Percentiles rank a stretch among this genome's conserved stretches.
Conservation (phyloP, 2,888 invertebrate species). For the Gonocerus acuteangulatus region DNA sequence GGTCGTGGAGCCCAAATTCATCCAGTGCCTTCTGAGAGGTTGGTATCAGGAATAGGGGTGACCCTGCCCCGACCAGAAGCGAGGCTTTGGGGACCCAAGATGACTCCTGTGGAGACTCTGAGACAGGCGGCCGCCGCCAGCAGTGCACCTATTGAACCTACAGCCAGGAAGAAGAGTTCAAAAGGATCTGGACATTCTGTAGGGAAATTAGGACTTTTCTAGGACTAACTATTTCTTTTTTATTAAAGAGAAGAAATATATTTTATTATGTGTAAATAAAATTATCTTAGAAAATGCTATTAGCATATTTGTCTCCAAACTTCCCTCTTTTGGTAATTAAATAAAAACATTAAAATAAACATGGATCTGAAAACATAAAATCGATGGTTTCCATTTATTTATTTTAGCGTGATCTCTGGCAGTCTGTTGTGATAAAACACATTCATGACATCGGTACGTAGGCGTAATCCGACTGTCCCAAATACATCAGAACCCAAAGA, state of each 20-base stretch:
- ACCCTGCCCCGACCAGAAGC: neutral
- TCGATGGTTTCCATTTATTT: no score
- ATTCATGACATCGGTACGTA: no score
- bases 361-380: no score
- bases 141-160: neutral
- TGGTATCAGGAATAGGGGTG: neutral
- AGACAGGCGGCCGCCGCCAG: neutral
- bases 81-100: neutral
- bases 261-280: no score
- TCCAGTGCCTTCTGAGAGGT: neutral
- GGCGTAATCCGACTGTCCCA: no score
- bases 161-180: neutral
- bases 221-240: neutral
- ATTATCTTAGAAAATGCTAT: no score
- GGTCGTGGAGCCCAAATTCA: neutral
- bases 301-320: no score
- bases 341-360: no score
- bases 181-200: neutral
- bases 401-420: no score
- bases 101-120: constrained; percentile 2
- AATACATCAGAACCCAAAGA: no score
- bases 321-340: no score
- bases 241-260: neutral
- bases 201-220: neutral
- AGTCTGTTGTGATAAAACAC: no score